These are phyloP conservation scores for Palloptera scutellata DNA, from an alignment of 2,888 invertebrate genomes.

Conservation along the genomic window DNA sequence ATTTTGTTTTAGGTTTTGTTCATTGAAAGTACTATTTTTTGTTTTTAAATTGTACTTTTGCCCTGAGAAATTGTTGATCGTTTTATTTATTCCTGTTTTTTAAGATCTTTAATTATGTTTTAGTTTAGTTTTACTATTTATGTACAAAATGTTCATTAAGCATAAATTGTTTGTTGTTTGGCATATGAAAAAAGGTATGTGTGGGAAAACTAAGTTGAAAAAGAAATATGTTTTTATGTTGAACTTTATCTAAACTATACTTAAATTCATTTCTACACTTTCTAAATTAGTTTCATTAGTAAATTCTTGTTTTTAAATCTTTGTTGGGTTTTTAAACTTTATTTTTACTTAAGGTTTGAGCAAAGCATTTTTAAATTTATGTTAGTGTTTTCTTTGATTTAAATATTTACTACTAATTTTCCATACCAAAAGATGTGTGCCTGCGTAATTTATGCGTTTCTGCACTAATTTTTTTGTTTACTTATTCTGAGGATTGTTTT, in stretches of 20 bases:
- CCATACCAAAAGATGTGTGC: constrained; percentile 14
- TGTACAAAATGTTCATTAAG: constrained; percentile 24
- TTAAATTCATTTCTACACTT: constrained; percentile 17
- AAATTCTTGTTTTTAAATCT: constrained; percentile 33
- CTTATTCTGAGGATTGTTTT: constrained; percentile 32
- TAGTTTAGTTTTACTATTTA: constrained; percentile 35
- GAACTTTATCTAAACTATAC: constrained; percentile 24
- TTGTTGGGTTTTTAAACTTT: constrained; percentile 23
- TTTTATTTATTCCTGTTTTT: constrained; percentile 33
- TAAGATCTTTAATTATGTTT: constrained; percentile 34
- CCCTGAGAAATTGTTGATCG: constrained; percentile 61
- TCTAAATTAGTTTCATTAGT: constrained; percentile 14
- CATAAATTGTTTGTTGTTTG: constrained; percentile 37
- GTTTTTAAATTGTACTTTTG: constrained; percentile 63
- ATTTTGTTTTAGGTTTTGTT: constrained; percentile 20
- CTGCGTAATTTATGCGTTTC: constrained; percentile 26
- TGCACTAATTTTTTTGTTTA: constrained; percentile 8
- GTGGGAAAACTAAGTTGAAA: background rate
- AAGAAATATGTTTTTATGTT: constrained; percentile 18
- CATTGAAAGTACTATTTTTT: constrained; percentile 32
- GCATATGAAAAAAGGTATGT: constrained; percentile 20
- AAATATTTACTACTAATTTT: constrained; percentile 27
- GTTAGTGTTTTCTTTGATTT: constrained; percentile 25
- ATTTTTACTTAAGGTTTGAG: constrained; percentile 43
- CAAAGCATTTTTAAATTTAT: constrained; percentile 44